A percentile compares a stretch with the other conserved stretches of the same genome.
These are phyloP conservation scores for Gadopsis bispinosus DNA, from an alignment of 2,797 vertebrate genomes.

Conservation along the genomic window DNA sequence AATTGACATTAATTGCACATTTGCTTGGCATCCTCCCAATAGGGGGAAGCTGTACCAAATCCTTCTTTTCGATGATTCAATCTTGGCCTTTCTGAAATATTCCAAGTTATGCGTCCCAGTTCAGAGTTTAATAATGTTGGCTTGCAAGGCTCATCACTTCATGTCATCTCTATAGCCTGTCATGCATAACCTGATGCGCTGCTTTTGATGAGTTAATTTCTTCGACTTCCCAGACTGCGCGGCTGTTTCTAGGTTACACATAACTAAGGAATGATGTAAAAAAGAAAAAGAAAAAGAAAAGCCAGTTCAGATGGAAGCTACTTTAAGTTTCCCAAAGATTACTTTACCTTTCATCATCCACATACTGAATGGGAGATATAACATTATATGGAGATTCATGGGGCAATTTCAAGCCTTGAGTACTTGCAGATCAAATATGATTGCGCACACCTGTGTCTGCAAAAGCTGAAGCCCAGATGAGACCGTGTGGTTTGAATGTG, in stretches of 20 bases:
- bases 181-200: constrained; percentile 7
- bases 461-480: constrained; percentile 21
- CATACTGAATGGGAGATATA: constrained; percentile 18
- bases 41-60: constrained; percentile 32
- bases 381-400: constrained; percentile 23
- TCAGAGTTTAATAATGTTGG: constrained; percentile 45
- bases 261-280: constrained; percentile 9
- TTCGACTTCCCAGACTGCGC: neutral
- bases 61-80: constrained; percentile 26
- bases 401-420: constrained; percentile 14
- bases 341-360: constrained; percentile 36
- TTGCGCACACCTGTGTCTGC: constrained; percentile 14
- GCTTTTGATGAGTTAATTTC: constrained; percentile 32
- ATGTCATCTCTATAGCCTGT: constrained; percentile 28
- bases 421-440: constrained; percentile 26
- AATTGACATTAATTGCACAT: constrained; percentile 44
- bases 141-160: constrained; percentile 28
- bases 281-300: neutral
- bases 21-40: neutral
- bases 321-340: constrained; percentile 22
- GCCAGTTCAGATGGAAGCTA: neutral
- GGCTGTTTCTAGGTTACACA: constrained; percentile 17
- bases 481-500: neutral
- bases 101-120: constrained; percentile 29
- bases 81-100: constrained; percentile 22